Evolutionary conservation across 2,888 invertebrate genomes (phyloP).

Genomic region (Seira musarum): DNA sequence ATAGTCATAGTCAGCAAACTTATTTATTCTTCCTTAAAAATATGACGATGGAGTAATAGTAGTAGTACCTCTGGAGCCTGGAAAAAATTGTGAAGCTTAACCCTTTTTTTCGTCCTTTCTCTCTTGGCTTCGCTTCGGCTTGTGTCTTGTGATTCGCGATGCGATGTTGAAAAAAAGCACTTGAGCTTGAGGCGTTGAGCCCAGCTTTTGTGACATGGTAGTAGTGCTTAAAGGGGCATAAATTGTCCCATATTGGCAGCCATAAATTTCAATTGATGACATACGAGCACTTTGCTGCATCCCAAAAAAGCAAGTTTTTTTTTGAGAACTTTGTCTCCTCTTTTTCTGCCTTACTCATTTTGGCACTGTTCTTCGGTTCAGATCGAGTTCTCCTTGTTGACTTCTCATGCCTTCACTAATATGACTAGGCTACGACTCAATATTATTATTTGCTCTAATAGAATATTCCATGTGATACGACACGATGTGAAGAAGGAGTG

Average conservation of each 20-base stretch:
- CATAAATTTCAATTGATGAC: conserved; percentile 69
- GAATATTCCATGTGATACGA: not conserved
- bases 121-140: not conserved
- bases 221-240: conserved; percentile 61
- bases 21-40: no score
- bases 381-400: not conserved
- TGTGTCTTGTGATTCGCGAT: not conserved
- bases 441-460: conserved; percentile 15
- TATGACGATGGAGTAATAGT: not conserved
- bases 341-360: not conserved
- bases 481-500: no score
- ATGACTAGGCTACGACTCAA: conserved; percentile 15
- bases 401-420: conserved; percentile 4
- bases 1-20: no score
- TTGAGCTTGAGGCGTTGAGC: conserved; percentile 54
- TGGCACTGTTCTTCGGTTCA: conserved; percentile 15
- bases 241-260: conserved; percentile 65
- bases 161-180: conserved; percentile 2
- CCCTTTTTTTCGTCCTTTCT: not conserved
- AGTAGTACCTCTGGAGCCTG: not conserved
- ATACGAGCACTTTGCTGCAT: conserved; percentile 58
- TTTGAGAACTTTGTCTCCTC: conserved; percentile 6
- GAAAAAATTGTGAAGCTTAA: conserved; percentile 24
- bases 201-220: conserved; percentile 51
- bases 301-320: conserved; percentile 33